phyloP scores from a whole-genome alignment of 2,888 invertebrate genomes.

The Cryptocephalus primarius region DNA sequence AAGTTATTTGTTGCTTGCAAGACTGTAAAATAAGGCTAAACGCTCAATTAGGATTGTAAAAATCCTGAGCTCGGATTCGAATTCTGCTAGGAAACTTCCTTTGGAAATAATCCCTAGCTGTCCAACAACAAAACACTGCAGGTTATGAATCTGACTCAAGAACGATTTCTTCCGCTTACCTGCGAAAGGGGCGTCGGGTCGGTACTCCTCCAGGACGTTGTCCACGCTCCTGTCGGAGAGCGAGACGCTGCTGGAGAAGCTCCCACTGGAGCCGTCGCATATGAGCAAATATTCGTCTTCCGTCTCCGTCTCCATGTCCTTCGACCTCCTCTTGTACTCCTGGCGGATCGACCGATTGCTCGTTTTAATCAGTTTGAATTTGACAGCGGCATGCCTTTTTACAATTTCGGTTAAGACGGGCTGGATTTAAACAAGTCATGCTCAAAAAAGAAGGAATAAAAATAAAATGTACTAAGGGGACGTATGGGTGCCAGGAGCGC shows the following conservation, averaged over 20 bases:
- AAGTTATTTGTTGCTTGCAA: too few species aligned
- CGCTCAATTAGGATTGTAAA: too few species aligned
- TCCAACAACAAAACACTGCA: too few species aligned
- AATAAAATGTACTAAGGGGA: neutral
- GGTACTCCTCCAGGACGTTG: conserved; percentile 73
- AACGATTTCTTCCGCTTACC: conserved; percentile 44
- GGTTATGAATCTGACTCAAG: too few species aligned
- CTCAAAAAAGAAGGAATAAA: conserved; percentile 4
- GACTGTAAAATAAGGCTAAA: too few species aligned
- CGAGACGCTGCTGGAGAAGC: conserved; percentile 60
- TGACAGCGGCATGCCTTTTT: conserved; percentile 13
- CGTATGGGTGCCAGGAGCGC: too few species aligned
- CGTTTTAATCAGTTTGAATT: conserved; percentile 9
- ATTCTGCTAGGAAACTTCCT: too few species aligned
- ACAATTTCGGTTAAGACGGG: conserved; percentile 1
- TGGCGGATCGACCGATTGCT: conserved; percentile 32
- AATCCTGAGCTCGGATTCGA: too few species aligned
- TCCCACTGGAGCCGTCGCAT: conserved; percentile 56
- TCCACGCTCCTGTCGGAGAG: conserved; percentile 69
- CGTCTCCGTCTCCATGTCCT: conserved; percentile 78
- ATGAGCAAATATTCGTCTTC: conserved; percentile 44
- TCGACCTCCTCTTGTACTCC: conserved; percentile 76
- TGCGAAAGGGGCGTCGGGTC: conserved; percentile 79
- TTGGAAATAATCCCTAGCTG: too few species aligned
- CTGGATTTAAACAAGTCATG: conserved; percentile 10